Percentiles rank a stretch among this genome's conserved stretches.
Evolutionary conservation across 2,888 invertebrate genomes (phyloP).

Genomic region (Coenonympha glycerion): DNA sequence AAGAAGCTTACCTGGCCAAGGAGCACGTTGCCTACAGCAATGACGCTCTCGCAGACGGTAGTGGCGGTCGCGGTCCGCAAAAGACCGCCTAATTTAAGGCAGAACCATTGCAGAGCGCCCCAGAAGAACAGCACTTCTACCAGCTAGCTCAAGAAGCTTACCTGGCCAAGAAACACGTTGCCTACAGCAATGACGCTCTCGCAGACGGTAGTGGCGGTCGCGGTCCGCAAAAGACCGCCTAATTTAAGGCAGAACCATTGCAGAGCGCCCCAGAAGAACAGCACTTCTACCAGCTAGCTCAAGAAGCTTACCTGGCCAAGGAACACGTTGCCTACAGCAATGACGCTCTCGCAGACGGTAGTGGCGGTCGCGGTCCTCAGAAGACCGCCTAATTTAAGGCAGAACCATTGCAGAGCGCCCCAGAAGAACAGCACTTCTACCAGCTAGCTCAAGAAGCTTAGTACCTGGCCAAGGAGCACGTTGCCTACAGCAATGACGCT

Average conservation of each 20-base stretch:
- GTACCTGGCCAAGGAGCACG: conserved; percentile 94
- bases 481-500: conserved; percentile 95
- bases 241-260: conserved; percentile 88
- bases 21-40: conserved; percentile 94
- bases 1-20: conserved; percentile 90
- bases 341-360: conserved; percentile 95
- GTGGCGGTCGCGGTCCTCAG: conserved; percentile 81
- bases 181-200: conserved; percentile 95
- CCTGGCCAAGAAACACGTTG: conserved; percentile 95
- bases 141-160: conserved; percentile 94
- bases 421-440: conserved; percentile 92
- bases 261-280: conserved; percentile 92
- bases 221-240: conserved; percentile 81
- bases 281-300: conserved; percentile 90
- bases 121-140: conserved; percentile 92
- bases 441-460: conserved; percentile 94
- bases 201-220: conserved; percentile 89
- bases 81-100: conserved; percentile 86
- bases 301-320: conserved; percentile 97
- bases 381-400: conserved; percentile 86
- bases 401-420: conserved; percentile 91
- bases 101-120: conserved; percentile 91
- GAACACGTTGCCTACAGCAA: conserved; percentile 94
- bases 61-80: conserved; percentile 81
- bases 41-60: conserved; percentile 95